Conservation (phyloP, 2,113 vertebrate species). For the Gnathonemus longibarbis region DNA sequence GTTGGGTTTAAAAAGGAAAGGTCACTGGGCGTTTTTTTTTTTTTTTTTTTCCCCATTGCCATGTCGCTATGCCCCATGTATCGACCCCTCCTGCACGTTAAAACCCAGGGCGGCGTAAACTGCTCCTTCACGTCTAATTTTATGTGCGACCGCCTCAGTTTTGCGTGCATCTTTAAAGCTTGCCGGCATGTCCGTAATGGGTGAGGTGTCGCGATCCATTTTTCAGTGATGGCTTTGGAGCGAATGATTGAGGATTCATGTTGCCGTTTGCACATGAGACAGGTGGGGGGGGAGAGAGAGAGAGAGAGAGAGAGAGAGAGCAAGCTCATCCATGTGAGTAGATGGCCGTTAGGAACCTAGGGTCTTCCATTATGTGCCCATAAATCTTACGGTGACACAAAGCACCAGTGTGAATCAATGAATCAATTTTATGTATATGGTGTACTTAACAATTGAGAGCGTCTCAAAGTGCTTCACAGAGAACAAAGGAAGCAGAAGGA, state of each 20-base stretch:
- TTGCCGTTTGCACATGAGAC: conserved; percentile 4
- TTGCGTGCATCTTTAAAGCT: background rate
- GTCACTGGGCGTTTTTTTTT: background rate
- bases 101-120: background rate
- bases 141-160: background rate
- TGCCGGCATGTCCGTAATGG: background rate
- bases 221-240: background rate
- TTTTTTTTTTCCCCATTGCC: background rate
- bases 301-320: background rate
- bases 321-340: background rate
- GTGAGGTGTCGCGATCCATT: background rate
- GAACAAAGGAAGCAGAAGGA: background rate
- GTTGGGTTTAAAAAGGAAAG: conserved; percentile 4
- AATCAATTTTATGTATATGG: conserved; percentile 11
- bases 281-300: background rate
- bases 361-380: background rate
- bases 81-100: background rate
- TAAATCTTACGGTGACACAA: background rate
- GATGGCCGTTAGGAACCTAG: background rate
- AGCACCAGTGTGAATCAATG: conserved; percentile 1
- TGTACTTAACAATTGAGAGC: background rate
- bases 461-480: background rate
- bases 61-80: background rate
- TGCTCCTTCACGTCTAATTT: conserved; percentile 3
- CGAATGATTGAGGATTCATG: background rate